A percentile compares a stretch with the other conserved stretches of the same genome.
phyloP scores from a whole-genome alignment of 2,797 vertebrate genomes.

The Neosalanx taihuensis region DNA sequence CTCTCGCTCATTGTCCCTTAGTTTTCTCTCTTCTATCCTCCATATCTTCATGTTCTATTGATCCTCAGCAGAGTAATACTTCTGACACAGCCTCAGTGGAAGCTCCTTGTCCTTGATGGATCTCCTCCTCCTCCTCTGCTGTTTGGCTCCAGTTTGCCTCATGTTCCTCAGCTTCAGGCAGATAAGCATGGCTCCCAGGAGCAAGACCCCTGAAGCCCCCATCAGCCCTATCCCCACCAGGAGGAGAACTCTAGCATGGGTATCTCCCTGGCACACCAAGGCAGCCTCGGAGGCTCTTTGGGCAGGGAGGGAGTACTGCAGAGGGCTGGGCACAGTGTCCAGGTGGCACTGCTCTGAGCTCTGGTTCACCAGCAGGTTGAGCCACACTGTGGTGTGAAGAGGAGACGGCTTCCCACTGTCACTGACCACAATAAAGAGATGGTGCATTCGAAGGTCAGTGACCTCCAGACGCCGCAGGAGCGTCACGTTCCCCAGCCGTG shows the following conservation, averaged over 20 bases:
- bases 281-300: slow-evolving; percentile 36
- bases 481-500: slow-evolving; percentile 72
- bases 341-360: slow-evolving; percentile 65
- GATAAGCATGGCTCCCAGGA: slow-evolving; percentile 52
- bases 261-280: slow-evolving; percentile 43
- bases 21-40: too few relatives aligned
- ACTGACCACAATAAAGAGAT: slow-evolving; percentile 72
- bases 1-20: too few relatives aligned
- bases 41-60: slow-evolving; percentile 36
- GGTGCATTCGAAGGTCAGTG: slow-evolving; percentile 72
- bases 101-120: slow-evolving; percentile 52
- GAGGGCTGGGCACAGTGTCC: slow-evolving; percentile 57
- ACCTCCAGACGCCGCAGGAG: slow-evolving; percentile 57
- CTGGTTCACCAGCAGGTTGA: slow-evolving; percentile 76
- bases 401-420: slow-evolving; percentile 74
- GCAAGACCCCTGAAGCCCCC: slow-evolving; percentile 53
- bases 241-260: slow-evolving; percentile 45
- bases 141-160: slow-evolving; percentile 2
- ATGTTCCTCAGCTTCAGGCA: slow-evolving; percentile 56
- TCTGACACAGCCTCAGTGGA: slow-evolving; percentile 59
- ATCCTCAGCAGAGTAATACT: slow-evolving; percentile 57
- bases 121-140: slow-evolving; percentile 26
- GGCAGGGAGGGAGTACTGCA: slow-evolving; percentile 29
- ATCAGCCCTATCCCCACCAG: slow-evolving; percentile 61
- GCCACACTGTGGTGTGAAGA: slow-evolving; percentile 74